Conservation (phyloP, 2,113 vertebrate genomes). For the Notiomystis cincta region DNA sequence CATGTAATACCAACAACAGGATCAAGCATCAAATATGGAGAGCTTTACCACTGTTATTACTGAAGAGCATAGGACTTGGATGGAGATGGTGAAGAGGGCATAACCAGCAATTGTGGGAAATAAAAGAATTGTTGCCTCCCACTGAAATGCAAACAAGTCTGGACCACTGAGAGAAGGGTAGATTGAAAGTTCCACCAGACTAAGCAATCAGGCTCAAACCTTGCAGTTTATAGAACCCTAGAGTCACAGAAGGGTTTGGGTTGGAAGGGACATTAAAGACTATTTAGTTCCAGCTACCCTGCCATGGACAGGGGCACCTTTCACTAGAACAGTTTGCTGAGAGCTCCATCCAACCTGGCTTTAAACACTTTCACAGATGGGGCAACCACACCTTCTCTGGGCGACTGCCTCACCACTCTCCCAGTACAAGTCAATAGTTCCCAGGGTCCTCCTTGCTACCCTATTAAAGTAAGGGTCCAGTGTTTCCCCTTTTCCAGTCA, state of each 20-base stretch:
- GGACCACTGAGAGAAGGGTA: neutral
- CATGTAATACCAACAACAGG: neutral
- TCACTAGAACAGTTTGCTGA: neutral
- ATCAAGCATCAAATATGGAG: neutral
- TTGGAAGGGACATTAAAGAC: neutral
- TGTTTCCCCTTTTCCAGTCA: neutral
- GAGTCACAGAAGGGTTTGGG: neutral
- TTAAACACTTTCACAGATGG: rapidly evolving
- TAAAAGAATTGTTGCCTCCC: neutral
- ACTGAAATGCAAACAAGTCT: neutral
- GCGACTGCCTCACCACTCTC: too few relatives aligned
- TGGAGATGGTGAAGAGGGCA: neutral
- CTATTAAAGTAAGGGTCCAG: neutral
- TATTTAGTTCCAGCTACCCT: neutral
- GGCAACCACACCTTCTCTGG: neutral
- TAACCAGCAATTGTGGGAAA: neutral
- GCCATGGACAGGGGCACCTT: neutral
- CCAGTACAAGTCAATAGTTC: neutral
- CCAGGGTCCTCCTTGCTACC: neutral
- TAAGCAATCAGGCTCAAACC: neutral
- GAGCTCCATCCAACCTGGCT: neutral
- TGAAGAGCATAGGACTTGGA: neutral
- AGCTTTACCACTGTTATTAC: neutral
- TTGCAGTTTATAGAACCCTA: neutral
- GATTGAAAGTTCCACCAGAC: neutral